Evolutionary conservation across 1,140 invertebrate species (phyloP).

Genomic region (Pristionchus pacificus): DNA sequence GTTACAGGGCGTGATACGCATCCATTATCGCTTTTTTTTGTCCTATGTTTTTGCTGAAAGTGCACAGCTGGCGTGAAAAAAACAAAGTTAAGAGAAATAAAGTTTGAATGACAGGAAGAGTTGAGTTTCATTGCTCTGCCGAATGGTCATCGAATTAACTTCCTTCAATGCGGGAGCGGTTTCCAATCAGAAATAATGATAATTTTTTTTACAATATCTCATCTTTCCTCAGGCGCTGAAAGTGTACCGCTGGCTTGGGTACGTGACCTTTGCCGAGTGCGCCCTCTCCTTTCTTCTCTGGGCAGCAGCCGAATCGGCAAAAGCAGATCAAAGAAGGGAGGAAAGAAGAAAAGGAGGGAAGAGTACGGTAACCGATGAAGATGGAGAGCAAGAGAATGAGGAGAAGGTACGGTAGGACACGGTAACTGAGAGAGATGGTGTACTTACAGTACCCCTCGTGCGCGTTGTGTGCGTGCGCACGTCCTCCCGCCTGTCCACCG

Average conservation of each 20-base stretch:
- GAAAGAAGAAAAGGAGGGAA: constrained; percentile 9
- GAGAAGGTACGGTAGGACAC: constrained; percentile 6
- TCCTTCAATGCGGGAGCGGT: no score
- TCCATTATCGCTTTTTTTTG: no score
- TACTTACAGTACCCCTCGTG: constrained; percentile 25
- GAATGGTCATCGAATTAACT: neutral
- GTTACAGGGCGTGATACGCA: no score
- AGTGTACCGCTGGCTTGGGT: constrained; percentile 28
- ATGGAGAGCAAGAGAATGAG: neutral
- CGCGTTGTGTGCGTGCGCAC: constrained; percentile 22
- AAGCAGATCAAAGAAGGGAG: constrained; percentile 3
- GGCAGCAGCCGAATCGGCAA: neutral
- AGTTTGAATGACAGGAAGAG: no score
- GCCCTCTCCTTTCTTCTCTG: neutral
- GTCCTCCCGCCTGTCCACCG: constrained; percentile 38
- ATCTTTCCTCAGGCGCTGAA: constrained; percentile 25
- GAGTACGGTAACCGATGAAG: no score
- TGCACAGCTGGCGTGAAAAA: no score
- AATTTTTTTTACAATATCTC: neutral
- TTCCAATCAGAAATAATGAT: neutral
- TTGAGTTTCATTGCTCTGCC: constrained; percentile 3
- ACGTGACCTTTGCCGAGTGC: constrained; percentile 15
- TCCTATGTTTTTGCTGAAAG: no score
- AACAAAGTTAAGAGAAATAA: no score
- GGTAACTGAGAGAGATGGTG: no score